A percentile compares a stretch with the other conserved stretches of the same genome.
phyloP scores from a whole-genome alignment of 1,140 invertebrate species.

The Zaprionus kolodkinae region DNA sequence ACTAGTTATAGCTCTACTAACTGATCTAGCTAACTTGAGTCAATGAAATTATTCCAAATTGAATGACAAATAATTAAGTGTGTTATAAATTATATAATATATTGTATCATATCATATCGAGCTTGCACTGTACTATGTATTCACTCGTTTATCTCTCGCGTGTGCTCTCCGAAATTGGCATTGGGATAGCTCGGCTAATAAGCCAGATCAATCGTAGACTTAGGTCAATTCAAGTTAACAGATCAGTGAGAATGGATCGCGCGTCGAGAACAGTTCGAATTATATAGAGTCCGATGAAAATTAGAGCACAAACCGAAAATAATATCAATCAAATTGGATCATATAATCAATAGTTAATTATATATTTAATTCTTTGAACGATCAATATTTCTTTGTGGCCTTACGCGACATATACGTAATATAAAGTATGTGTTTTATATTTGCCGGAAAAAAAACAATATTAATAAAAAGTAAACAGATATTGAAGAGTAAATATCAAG shows the following conservation, averaged over 20 bases:
- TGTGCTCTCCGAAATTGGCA: constrained; percentile 19
- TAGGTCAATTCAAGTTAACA: constrained; percentile 23
- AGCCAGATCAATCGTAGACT: constrained; percentile 32
- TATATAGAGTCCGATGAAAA: not conserved
- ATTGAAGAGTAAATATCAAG: not conserved
- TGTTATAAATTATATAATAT: not conserved
- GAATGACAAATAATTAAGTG: too few species aligned
- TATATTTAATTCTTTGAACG: not conserved
- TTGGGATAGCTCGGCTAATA: constrained; percentile 34
- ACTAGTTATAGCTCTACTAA: not conserved
- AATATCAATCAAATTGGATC: not conserved
- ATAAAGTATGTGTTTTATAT: not conserved
- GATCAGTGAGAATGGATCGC: constrained; percentile 29
- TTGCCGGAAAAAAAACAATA: not conserved
- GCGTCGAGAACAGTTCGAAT: constrained; percentile 22
- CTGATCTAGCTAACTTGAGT: not conserved
- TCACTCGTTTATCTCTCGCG: constrained; percentile 26
- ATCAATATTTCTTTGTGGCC: not conserved
- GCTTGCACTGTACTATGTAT: not conserved
- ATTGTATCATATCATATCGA: not conserved
- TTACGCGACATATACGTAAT: not conserved
- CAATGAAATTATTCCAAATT: not conserved
- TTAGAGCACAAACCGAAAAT: not conserved
- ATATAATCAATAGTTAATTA: not conserved
- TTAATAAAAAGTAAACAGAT: not conserved